Base-by-base conservation (phyloP, 2,888 invertebrate species). In the Latrodectus elegans region DNA sequence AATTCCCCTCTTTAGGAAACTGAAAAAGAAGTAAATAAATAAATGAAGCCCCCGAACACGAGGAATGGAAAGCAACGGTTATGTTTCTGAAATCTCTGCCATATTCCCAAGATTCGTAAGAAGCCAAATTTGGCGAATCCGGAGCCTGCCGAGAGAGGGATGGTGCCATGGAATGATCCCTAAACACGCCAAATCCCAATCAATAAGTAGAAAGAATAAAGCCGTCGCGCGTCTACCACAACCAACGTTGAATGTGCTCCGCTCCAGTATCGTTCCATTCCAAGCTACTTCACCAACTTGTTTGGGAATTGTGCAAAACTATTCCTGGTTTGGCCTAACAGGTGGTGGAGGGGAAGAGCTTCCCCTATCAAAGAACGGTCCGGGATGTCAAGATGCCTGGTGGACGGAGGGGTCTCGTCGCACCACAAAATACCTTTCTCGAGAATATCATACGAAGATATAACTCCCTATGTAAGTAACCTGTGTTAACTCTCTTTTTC, bases 401-500 rank as follows among this genome's bases (percentile, higher is more conserved):
- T 93, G 97, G 97, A 94, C 95, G 97, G 93, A 95, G 97, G 95
- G 99, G 99, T 94, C 96, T 99, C 92, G 99, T 99, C 92, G 99
- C 99, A 95, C 99, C 99, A 92, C 99, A 99, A 94, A 99, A 99
- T 94, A 99, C 99, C 92, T 99, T 99, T 94, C 95, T 99, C 93
- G 99, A 99, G 94, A 99, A 99, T 94, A 99, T 99, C 94, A 99
- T 99, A 92, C 95, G 99, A 92, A 95, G 99, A 93, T 99, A 98
- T 92, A 98, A 97, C 93, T 97, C 97, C 92, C 98, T 99, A 94
- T 98, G 99, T 99, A 94, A 97, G 98, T 97, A 67, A n/a, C 60
- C 38, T 60, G 10, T 49, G 10, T 79, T 73, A 26, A 9, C 49
- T 72, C 17, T 14, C 15, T 38, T 68, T 15, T 51, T 65, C 38